These are phyloP conservation scores for Cairina moschata DNA, from an alignment of 2,113 vertebrate genomes.

Conservation along the genomic window DNA sequence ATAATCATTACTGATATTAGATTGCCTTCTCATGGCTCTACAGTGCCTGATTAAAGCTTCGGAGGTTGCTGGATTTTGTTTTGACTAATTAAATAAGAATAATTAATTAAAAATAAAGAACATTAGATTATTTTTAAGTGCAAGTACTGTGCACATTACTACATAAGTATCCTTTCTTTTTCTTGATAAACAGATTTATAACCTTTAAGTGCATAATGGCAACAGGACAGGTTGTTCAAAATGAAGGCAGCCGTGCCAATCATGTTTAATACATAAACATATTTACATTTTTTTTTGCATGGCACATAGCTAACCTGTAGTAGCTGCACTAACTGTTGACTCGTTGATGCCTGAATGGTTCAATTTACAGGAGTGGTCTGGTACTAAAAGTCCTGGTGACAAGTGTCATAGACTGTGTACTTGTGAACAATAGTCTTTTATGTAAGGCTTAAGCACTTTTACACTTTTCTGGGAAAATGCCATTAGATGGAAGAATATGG, in stretches of 20 bases:
- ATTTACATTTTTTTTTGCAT: background rate
- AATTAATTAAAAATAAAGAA: background rate
- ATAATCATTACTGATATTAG: background rate
- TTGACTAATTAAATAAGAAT: background rate
- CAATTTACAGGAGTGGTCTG: background rate
- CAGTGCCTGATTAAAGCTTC: background rate
- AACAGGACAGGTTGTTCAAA: background rate
- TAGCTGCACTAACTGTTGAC: background rate
- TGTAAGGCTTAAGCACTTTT: background rate
- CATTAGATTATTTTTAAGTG: background rate
- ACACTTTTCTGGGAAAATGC: background rate
- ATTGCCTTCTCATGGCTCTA: background rate
- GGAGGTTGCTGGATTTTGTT: background rate
- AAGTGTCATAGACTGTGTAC: background rate
- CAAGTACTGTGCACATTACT: background rate
- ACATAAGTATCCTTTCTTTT: background rate
- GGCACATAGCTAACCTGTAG: background rate
- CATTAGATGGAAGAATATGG: background rate
- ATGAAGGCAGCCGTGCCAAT: background rate
- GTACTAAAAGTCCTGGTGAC: background rate
- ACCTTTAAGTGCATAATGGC: background rate
- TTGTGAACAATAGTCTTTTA: background rate
- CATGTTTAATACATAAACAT: background rate
- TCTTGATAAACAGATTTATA: background rate
- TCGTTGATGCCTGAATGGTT: background rate